Conservation (phyloP, 2,113 vertebrate species). For the Percina caprodes region DNA sequence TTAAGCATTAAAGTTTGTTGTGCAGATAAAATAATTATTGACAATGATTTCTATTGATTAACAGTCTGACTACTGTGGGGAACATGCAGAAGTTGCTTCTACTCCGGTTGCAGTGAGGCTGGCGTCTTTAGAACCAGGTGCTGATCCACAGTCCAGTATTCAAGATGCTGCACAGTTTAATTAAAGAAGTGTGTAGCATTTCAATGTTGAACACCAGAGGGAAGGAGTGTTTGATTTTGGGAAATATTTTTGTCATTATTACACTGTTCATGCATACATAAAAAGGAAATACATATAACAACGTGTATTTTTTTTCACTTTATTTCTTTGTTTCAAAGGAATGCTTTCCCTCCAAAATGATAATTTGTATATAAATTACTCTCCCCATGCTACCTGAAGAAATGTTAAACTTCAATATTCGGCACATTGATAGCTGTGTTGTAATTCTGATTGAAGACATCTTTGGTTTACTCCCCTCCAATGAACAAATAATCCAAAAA, state of each 20-base stretch:
- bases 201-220: background rate
- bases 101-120: slow-evolving; percentile 26
- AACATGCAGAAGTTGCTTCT: slow-evolving; percentile 19
- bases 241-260: background rate
- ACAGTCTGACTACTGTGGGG: slow-evolving; percentile 52
- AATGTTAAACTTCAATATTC: too few species aligned
- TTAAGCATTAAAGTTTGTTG: background rate
- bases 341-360: too few species aligned
- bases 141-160: slow-evolving; percentile 22
- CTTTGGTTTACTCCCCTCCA: too few species aligned
- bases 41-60: background rate
- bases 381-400: too few species aligned
- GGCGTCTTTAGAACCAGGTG: slow-evolving; percentile 21
- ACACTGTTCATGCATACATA: background rate
- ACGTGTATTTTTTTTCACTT: too few species aligned
- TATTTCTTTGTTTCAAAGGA: too few species aligned
- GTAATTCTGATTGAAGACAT: too few species aligned
- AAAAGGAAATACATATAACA: background rate
- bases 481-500: too few species aligned
- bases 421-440: too few species aligned
- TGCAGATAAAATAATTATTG: background rate
- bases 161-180: slow-evolving; percentile 32
- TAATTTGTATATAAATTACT: too few species aligned
- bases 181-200: background rate
- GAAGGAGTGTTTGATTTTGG: background rate